A percentile compares a stretch with the other conserved stretches of the same genome.
These are phyloP conservation scores for Eulemur albifrons DNA, from an alignment of 2,797 vertebrate genomes.

Conservation along the genomic window DNA sequence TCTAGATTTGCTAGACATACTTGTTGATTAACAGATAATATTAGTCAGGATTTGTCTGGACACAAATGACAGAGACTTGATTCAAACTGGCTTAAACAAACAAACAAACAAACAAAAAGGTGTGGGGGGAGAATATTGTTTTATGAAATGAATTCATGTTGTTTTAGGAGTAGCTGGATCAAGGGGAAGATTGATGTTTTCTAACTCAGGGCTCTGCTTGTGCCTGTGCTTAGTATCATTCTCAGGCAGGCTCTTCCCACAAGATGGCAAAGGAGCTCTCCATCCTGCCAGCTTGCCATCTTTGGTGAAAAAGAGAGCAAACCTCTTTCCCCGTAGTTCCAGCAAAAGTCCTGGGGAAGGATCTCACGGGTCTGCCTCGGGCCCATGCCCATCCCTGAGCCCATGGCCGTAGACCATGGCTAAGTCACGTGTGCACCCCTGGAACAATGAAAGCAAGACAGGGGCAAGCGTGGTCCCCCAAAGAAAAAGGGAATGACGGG, in stretches of 20 bases:
- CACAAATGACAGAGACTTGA: not conserved
- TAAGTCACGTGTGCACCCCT: not conserved
- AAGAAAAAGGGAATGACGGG: not conserved
- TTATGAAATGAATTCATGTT: not conserved
- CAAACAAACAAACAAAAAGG: not conserved
- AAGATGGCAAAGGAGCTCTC: not conserved
- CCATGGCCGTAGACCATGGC: accelerated
- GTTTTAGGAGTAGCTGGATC: constrained; percentile 12
- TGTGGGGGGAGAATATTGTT: not conserved
- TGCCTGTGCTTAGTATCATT: too few relatives aligned
- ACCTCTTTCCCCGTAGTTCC: not conserved
- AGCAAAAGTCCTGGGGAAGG: not conserved
- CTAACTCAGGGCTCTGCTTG: not conserved
- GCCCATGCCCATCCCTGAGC: not conserved
- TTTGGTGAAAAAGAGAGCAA: not conserved
- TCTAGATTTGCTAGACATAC: not conserved
- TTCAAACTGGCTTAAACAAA: not conserved
- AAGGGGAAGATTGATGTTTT: not conserved
- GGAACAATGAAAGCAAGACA: not conserved
- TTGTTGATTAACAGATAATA: not conserved
- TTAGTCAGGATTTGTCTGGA: not conserved
- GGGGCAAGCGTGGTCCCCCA: not conserved
- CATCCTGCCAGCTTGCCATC: not conserved
- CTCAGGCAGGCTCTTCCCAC: not conserved
- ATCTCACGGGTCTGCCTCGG: not conserved